Percentiles rank a stretch among this genome's conserved stretches.
Conservation (phyloP, 2,888 invertebrate genomes). For the Agrenia bidenticulata region DNA sequence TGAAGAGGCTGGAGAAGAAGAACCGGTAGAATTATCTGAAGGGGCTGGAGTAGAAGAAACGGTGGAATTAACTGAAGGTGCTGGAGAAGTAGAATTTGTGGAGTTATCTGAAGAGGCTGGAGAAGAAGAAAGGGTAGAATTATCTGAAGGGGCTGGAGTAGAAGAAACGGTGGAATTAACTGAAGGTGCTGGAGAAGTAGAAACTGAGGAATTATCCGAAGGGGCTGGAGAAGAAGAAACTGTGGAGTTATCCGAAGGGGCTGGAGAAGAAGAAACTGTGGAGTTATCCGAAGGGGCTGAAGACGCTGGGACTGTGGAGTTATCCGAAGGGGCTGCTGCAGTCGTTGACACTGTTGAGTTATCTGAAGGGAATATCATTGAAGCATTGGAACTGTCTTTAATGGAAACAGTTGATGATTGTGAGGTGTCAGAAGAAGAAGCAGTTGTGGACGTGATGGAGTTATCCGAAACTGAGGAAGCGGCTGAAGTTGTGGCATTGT, state of each 20-base stretch:
- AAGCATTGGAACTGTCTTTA: neutral
- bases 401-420: neutral
- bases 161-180: neutral
- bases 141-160: neutral
- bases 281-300: neutral
- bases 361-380: neutral
- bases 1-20: slow-evolving; percentile 2
- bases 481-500: too few relatives aligned
- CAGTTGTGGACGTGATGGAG: neutral
- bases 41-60: slow-evolving; percentile 1
- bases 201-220: neutral
- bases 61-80: neutral
- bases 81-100: neutral
- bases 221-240: neutral
- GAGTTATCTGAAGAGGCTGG: slow-evolving; percentile 9
- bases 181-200: neutral
- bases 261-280: neutral
- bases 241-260: neutral
- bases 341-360: neutral
- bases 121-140: slow-evolving; percentile 3
- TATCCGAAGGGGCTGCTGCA: slow-evolving; percentile 3
- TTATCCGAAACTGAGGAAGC: too few relatives aligned
- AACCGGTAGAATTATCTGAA: slow-evolving; percentile 7
- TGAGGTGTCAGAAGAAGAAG: slow-evolving; percentile 1
- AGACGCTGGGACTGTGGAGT: neutral